Base-by-base conservation (phyloP, 92 coral and sea anemone genomes). In the Epizoanthus scotinus region DNA sequence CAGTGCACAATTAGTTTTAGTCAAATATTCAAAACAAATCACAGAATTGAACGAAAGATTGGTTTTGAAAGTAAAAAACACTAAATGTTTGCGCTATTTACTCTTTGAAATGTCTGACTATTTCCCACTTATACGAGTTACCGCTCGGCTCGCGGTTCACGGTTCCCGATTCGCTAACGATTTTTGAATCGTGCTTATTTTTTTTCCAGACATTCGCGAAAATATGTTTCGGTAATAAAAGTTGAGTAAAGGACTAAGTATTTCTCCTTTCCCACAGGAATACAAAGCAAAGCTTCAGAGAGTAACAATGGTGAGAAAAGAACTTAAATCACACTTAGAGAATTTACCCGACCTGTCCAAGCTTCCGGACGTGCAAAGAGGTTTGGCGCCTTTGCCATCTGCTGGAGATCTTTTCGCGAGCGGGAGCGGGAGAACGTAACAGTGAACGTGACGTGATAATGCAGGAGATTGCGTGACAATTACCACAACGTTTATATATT, bases 311-410 rank as follows among this genome's bases (percentile, higher is more conserved):
- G 99, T 96, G 36, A 69, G 99, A 71, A 94, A 96, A 71, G 99
- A 96, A 62, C 96, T 96, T 34, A 89, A 91, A 71, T 88, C 99
- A n/a, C 99, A 96, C 65, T 85, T 96, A 63, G 96, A 91, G 82
- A 96, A 96, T 78, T 87, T 96, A 7, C 99, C 99, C 18, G 99
- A 96, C 82, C 83, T 96, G 31, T 87, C 94, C 55, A 91, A 93
- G 60, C 99, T 96, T 19, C 99, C 99, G 40, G 99, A 89, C 82
- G 90, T 93, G 29, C 91, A 88, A 29, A 98, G 99, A 31, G 98
- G 99, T 26, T 83, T 96, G 55, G 94, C 99, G 2, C 99, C 99
- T 67, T 87, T 96, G n/a, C 99, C 99, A 15, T 96, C 99, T 34
- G 98, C 99, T 1, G 99, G 99, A 17, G 99, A 96, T 70, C 91